Conservation (phyloP, 2,113 vertebrate genomes). For the Formicarius rufipectus region DNA sequence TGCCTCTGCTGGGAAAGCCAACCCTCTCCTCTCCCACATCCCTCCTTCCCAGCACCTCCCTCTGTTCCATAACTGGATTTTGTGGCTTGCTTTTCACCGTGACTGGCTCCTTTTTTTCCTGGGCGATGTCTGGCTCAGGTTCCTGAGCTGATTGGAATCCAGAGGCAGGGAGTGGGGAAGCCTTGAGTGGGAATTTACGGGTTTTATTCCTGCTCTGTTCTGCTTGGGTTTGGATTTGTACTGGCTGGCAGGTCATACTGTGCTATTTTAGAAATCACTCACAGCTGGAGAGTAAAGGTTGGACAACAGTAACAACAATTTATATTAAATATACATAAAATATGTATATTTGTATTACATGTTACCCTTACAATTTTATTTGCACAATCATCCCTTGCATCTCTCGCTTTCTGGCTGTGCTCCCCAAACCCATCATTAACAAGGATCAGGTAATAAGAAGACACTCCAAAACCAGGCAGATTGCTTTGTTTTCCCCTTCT, state of each 20-base stretch:
- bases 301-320: not conserved
- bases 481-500: conserved; percentile 10
- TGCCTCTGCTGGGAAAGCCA: not conserved
- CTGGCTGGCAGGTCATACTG: not conserved
- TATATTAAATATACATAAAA: not conserved
- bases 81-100: not conserved
- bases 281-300: not conserved
- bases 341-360: not conserved
- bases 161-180: not conserved
- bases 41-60: too few species aligned
- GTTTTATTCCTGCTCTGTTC: not conserved
- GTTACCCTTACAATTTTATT: not conserved
- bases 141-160: conserved; percentile 3
- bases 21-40: not conserved
- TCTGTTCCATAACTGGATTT: too few species aligned
- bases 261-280: not conserved
- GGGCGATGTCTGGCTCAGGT: not conserved
- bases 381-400: not conserved
- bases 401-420: not conserved
- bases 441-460: not conserved
- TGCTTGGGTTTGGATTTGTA: not conserved
- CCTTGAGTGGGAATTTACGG: not conserved
- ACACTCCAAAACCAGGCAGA: not conserved
- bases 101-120: not conserved
- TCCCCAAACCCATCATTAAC: not conserved